phyloP scores from a whole-genome alignment of 2,113 vertebrate genomes.

The Herpetotheres cachinnans region DNA sequence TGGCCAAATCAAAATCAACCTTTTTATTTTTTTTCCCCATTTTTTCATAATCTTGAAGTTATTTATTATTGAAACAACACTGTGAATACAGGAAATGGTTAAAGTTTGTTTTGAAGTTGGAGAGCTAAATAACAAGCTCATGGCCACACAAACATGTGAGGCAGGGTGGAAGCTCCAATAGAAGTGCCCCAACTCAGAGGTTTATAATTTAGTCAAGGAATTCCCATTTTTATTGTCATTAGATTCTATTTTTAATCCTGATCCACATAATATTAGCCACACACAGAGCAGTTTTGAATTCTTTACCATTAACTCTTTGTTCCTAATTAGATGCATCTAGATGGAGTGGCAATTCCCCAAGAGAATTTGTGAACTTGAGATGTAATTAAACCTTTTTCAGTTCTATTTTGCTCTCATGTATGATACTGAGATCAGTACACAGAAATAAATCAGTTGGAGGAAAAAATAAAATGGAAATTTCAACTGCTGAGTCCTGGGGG shows the following conservation, averaged over 20 bases:
- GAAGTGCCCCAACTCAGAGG: not conserved
- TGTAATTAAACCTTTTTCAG: conserved; percentile 12
- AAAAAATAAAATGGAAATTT: not conserved
- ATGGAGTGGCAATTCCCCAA: not conserved
- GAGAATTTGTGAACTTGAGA: conserved; percentile 26
- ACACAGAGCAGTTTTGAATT: not conserved
- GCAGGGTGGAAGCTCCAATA: not conserved
- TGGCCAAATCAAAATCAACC: not conserved
- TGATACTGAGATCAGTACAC: conserved; percentile 5
- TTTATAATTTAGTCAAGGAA: not conserved
- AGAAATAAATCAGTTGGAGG: not conserved
- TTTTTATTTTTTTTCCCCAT: not conserved
- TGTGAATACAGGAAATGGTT: not conserved
- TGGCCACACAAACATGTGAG: not conserved
- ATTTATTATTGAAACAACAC: not conserved
- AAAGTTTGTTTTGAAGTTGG: not conserved
- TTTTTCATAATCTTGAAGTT: not conserved
- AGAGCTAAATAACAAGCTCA: not conserved
- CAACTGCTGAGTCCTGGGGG: not conserved
- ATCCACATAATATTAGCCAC: not conserved
- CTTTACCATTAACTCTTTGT: not conserved
- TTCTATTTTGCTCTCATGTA: not conserved
- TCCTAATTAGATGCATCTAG: conserved; percentile 11
- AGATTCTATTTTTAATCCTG: not conserved
- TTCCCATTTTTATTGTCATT: not conserved